Conservation (phyloP, 2,797 vertebrate species). For the Sparus aurata region DNA sequence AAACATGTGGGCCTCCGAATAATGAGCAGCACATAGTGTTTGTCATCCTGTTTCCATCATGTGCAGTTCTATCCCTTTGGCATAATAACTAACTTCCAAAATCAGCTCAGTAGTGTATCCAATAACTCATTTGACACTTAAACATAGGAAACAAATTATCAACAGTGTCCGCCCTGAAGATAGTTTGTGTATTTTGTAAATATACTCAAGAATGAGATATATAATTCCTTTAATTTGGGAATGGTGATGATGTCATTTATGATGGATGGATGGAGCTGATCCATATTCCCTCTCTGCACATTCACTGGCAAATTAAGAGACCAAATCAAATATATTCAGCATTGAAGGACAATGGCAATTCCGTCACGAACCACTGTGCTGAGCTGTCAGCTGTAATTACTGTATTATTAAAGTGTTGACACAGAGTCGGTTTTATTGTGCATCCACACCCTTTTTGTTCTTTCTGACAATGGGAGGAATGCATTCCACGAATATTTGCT, state of each 20-base stretch:
- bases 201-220: neutral
- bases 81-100: conserved; percentile 7
- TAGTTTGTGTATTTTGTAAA: neutral
- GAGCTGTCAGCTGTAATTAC: conserved; percentile 67
- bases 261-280: neutral
- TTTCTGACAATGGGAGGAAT: conserved; percentile 28
- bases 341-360: conserved; percentile 17
- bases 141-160: conserved; percentile 4
- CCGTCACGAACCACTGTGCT: neutral
- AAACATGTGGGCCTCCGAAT: conserved; percentile 5
- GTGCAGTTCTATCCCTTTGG: neutral
- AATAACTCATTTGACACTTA: neutral
- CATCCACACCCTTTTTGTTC: conserved; percentile 64
- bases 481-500: conserved; percentile 56
- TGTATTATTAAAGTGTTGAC: conserved; percentile 60
- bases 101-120: neutral
- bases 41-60: neutral
- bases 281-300: neutral
- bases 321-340: neutral
- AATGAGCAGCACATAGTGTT: neutral
- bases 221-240: neutral
- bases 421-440: conserved; percentile 60
- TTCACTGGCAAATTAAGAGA: conserved; percentile 9
- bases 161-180: neutral
- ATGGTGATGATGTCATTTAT: neutral